Percentiles rank a stretch among this genome's conserved stretches.
Evolutionary conservation across 2,113 vertebrate genomes (phyloP).

Genomic region (Neogobius melanostomus): DNA sequence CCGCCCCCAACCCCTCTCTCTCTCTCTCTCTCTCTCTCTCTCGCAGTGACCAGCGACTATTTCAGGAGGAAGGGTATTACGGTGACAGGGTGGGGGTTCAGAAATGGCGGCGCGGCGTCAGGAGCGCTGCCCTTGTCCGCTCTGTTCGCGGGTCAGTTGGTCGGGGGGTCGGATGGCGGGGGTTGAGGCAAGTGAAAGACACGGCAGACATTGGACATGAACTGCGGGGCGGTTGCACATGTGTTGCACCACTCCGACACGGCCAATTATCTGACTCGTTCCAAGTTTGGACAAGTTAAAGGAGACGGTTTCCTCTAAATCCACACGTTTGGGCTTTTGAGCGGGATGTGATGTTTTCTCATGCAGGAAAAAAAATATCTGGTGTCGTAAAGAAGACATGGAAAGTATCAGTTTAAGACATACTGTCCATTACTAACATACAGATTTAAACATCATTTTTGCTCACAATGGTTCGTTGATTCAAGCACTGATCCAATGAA

Average conservation of each 20-base stretch:
- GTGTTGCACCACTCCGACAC: conserved; percentile 7
- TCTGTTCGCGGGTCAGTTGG: conserved; percentile 80
- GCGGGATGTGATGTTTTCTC: too few relatives aligned
- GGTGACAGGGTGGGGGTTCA: conserved; percentile 21
- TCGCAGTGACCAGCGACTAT: conserved; percentile 82
- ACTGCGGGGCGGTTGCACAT: conserved; percentile 27
- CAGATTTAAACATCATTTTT: too few relatives aligned
- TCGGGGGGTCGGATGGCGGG: conserved; percentile 72
- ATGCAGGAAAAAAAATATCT: too few relatives aligned
- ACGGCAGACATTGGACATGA: background rate
- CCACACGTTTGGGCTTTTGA: too few relatives aligned
- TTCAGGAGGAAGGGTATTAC: conserved; percentile 77
- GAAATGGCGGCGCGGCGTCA: conserved; percentile 61
- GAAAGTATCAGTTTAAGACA: too few relatives aligned
- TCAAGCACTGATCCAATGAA: too few relatives aligned
- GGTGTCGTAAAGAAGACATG: too few relatives aligned
- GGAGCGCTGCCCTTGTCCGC: conserved; percentile 68
- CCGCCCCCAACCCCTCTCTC: conserved; percentile 68
- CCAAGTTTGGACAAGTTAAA: too few relatives aligned
- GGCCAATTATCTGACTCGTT: background rate
- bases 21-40: conserved; percentile 72
- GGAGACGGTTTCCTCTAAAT: too few relatives aligned
- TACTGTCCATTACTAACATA: too few relatives aligned
- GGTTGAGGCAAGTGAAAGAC: conserved; percentile 71
- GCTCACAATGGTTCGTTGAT: too few relatives aligned